A percentile compares a stretch with the other conserved stretches of the same genome.
These are phyloP conservation scores for Melanerpes aurifrons DNA, from an alignment of 2,113 vertebrate genomes.

Conservation along the genomic window DNA sequence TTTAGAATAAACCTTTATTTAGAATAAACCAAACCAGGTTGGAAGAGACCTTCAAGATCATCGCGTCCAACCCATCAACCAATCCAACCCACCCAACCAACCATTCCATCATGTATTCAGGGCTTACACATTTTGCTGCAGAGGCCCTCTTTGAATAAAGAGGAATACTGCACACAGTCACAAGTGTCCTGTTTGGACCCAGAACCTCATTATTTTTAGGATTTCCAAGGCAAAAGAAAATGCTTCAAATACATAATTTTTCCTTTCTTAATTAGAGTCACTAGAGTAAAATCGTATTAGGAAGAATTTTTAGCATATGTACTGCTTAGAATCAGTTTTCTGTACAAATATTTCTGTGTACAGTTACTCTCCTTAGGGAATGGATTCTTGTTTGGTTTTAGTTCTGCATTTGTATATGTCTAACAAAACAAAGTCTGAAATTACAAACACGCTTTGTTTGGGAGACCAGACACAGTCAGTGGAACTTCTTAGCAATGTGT, in stretches of 20 bases:
- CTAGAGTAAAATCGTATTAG: not conserved
- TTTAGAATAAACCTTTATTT: no score
- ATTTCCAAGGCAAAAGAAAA: not conserved
- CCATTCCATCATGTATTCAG: not conserved
- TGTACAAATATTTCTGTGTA: not conserved
- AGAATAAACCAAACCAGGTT: no score
- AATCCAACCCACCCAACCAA: no score
- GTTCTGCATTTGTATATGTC: slow-evolving; percentile 16
- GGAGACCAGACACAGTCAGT: not conserved
- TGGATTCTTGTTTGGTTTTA: not conserved
- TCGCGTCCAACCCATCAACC: no score
- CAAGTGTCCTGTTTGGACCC: not conserved
- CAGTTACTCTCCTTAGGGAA: not conserved
- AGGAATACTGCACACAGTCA: not conserved
- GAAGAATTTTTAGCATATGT: not conserved
- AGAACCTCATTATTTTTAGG: not conserved
- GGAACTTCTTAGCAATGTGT: not conserved
- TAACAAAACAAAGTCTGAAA: slow-evolving; percentile 12
- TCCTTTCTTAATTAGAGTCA: not conserved
- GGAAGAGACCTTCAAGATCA: no score
- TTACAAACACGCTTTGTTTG: slow-evolving; percentile 1
- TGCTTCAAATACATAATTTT: not conserved
- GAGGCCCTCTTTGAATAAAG: not conserved
- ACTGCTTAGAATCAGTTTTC: not conserved
- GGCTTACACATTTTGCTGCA: not conserved